Percentiles rank a stretch among this genome's conserved stretches.
These are phyloP conservation scores for Poeciliopsis turrubarensis DNA, from an alignment of 2,113 vertebrate genomes.

Conservation along the genomic window DNA sequence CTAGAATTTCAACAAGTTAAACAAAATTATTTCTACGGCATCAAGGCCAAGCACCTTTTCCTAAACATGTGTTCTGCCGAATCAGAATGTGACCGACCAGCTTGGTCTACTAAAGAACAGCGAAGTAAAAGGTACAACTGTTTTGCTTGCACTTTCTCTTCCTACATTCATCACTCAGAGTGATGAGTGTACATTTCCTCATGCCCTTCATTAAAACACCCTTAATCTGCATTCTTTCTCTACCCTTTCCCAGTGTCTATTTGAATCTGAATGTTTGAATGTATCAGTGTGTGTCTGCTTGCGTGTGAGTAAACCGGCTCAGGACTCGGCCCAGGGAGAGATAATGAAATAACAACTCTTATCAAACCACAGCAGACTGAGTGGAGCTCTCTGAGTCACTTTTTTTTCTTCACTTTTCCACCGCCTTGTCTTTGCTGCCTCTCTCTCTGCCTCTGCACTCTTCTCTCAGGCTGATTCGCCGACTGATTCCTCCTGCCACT, in stretches of 20 bases:
- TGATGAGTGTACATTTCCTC: conserved; percentile 58
- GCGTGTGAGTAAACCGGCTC: conserved; percentile 53
- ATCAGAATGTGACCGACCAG: neutral
- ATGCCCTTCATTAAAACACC: conserved; percentile 60
- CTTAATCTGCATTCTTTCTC: conserved; percentile 61
- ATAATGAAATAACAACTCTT: conserved; percentile 82
- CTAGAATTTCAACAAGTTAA: too few relatives aligned
- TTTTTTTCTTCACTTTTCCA: conserved; percentile 33
- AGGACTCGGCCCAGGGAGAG: conserved; percentile 70
- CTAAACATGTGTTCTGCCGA: conserved; percentile 9
- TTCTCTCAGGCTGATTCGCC: conserved; percentile 58
- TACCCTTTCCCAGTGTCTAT: conserved; percentile 24
- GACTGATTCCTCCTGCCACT: conserved; percentile 60
- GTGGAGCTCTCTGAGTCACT: conserved; percentile 51
- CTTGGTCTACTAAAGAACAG: conserved; percentile 9
- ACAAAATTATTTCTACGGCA: conserved; percentile 47
- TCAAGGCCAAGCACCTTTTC: conserved; percentile 6
- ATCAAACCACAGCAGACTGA: conserved; percentile 76
- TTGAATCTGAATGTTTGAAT: conserved; percentile 28
- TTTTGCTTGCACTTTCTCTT: conserved; percentile 39
- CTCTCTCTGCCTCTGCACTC: conserved; percentile 48
- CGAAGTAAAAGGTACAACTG: conserved; percentile 36
- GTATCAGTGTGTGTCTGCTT: conserved; percentile 26
- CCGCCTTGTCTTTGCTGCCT: conserved; percentile 49
- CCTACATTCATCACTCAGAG: conserved; percentile 6